Evolutionary conservation across 1,140 invertebrate species (phyloP).

Genomic region (silkworm (Bombyx mori)): ASM3026992v2 NC_085131.1:8358001-8358500

Average conservation of each 20-base stretch:
- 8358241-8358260: slow-evolving; percentile 23
- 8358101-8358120: slow-evolving; percentile 83
- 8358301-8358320: slow-evolving; percentile 3
- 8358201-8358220: slow-evolving; percentile 81
- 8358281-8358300: slow-evolving; percentile 39
- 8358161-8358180: slow-evolving; percentile 85
- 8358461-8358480: slow-evolving; percentile 34
- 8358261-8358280: slow-evolving; percentile 38
- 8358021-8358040: slow-evolving; percentile 68
- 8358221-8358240: slow-evolving; percentile 31
- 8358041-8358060: slow-evolving; percentile 78
- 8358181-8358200: slow-evolving; percentile 84
- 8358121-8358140: slow-evolving; percentile 79
- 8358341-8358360: slow-evolving; percentile 19
- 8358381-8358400: slow-evolving; percentile 17
- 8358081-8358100: slow-evolving; percentile 79
- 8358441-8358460: slow-evolving; percentile 13
- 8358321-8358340: slow-evolving; percentile 10
- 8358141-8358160: slow-evolving; percentile 78
- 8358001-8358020: slow-evolving; percentile 62
- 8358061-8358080: slow-evolving; percentile 75
- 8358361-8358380: slow-evolving; percentile 6
- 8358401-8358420: slow-evolving; percentile 37
- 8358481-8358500: slow-evolving; percentile 34
- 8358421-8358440: slow-evolving; percentile 25